Evolutionary conservation across 2,888 invertebrate species (phyloP).

Genomic region (Oscheius sp.): DNA sequence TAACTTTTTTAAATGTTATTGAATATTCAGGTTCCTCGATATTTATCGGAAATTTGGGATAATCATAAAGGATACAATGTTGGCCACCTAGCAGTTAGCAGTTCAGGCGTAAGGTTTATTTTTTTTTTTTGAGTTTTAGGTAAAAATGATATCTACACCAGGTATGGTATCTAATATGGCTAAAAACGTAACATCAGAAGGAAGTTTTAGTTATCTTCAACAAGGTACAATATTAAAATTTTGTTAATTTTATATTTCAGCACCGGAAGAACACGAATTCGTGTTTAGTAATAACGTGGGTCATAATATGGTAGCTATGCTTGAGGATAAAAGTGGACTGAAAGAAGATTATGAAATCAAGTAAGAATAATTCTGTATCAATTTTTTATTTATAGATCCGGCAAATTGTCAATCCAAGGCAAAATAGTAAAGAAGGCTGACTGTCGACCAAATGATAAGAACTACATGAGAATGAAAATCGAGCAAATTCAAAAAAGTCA

Average conservation of each 20-base stretch:
- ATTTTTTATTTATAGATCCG: constrained; percentile 49
- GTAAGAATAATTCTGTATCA: not conserved
- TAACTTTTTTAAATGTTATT: not conserved
- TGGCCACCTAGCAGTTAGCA: constrained; percentile 7
- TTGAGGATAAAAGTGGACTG: constrained; percentile 62
- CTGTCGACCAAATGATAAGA: constrained; percentile 61
- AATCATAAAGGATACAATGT: constrained; percentile 27
- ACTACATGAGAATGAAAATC: constrained; percentile 68
- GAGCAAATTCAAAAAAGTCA: constrained; percentile 61
- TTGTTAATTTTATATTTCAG: not conserved
- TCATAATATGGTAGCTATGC: constrained; percentile 62
- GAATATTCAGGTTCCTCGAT: constrained; percentile 33
- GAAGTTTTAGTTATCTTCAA: not conserved
- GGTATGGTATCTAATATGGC: not conserved
- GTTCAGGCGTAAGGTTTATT: constrained; percentile 3
- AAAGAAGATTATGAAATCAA: not conserved
- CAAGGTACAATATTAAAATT: not conserved
- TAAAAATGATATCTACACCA: not conserved
- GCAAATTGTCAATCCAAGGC: constrained; percentile 62
- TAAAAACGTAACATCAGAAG: no score
- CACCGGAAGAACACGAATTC: constrained; percentile 20
- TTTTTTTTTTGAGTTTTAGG: not conserved
- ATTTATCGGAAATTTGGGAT: constrained; percentile 33
- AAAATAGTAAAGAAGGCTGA: constrained; percentile 65
- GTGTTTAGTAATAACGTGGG: constrained; percentile 1